Conservation (phyloP, 2,888 invertebrate genomes). For the Polydrusus cervinus region DNA sequence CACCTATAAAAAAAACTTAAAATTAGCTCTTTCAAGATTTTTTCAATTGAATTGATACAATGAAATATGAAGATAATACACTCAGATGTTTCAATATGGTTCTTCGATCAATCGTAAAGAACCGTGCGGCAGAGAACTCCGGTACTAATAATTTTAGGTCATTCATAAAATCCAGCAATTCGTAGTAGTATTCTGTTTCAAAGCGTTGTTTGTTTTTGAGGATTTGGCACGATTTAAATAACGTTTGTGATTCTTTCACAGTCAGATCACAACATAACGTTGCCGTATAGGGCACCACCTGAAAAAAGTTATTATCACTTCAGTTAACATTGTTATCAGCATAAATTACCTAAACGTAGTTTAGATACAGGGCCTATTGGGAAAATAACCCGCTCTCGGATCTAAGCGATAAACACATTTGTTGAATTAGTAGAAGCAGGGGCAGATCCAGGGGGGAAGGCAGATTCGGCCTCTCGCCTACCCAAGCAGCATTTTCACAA, state of each 20-base stretch:
- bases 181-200: neutral
- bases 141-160: neutral
- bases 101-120: slow-evolving; percentile 2
- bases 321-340: too few species aligned
- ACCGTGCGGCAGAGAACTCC: neutral
- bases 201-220: neutral
- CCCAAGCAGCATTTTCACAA: too few species aligned
- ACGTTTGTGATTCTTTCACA: neutral
- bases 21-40: too few species aligned
- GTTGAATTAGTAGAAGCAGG: too few species aligned
- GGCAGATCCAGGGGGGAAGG: too few species aligned
- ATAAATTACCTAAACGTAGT: too few species aligned
- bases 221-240: neutral
- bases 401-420: too few species aligned
- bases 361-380: too few species aligned
- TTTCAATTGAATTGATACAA: neutral
- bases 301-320: too few species aligned
- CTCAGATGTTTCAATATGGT: neutral
- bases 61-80: slow-evolving; percentile 2
- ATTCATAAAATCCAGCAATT: slow-evolving; percentile 4
- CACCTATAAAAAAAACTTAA: too few species aligned
- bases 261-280: neutral
- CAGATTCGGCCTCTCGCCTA: too few species aligned
- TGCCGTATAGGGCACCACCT: neutral
- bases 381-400: too few species aligned